Evolutionary conservation across 2,797 vertebrate species (phyloP).

Genomic region (Labeo calbasu): DNA sequence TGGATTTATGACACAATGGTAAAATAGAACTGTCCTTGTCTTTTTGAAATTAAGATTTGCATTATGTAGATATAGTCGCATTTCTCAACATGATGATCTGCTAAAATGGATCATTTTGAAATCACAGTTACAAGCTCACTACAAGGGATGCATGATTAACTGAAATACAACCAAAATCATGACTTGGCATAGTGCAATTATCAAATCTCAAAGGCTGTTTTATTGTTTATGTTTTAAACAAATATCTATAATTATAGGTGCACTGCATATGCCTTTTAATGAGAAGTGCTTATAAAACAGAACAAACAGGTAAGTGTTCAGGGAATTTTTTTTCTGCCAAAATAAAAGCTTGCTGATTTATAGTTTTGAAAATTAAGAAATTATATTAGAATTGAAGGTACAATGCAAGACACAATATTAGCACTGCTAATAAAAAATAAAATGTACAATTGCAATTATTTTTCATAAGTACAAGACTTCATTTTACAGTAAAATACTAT

Average conservation of each 20-base stretch:
- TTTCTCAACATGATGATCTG: neutral
- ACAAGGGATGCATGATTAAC: neutral
- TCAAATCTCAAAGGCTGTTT: no score
- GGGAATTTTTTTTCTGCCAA: neutral
- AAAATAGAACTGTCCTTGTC: neutral
- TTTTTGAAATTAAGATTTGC: neutral
- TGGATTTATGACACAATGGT: neutral
- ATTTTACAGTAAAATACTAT: neutral
- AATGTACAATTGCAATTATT: neutral
- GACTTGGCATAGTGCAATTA: neutral
- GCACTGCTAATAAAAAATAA: no score
- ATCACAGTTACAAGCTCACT: neutral
- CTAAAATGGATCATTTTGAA: neutral
- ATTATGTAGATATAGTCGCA: neutral
- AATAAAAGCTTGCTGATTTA: neutral
- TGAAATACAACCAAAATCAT: neutral
- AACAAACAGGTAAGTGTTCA: neutral
- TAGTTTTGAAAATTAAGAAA: neutral
- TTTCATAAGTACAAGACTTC: neutral
- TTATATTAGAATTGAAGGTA: neutral
- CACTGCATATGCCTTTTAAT: neutral
- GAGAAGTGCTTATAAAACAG: neutral
- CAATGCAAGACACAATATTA: neutral
- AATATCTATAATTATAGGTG: neutral
- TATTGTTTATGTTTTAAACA: no score